phyloP scores from a whole-genome alignment of 2,888 invertebrate species.

The Yponomeuta sedellus region DNA sequence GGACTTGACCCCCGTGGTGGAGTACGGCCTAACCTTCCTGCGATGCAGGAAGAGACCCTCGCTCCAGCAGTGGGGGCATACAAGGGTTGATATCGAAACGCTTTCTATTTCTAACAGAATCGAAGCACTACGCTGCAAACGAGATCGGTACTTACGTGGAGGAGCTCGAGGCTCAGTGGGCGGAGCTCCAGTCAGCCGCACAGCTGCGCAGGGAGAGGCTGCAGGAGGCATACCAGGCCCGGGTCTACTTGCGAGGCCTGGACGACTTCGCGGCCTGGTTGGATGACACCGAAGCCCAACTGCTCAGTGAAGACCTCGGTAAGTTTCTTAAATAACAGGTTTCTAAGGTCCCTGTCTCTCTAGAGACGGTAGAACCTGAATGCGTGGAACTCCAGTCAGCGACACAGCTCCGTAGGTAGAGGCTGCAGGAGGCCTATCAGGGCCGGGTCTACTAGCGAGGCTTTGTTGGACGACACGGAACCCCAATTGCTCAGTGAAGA shows the following conservation, averaged over 20 bases:
- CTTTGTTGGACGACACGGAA: conserved; percentile 91
- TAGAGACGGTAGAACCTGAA: conserved; percentile 89
- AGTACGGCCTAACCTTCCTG: too few species aligned
- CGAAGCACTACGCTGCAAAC: conserved; percentile 90
- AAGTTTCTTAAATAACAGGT: conserved; percentile 14
- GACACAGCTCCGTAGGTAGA: conserved; percentile 67
- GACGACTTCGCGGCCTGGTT: conserved; percentile 97
- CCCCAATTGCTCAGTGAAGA: conserved; percentile 67
- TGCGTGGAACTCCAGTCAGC: conserved; percentile 90
- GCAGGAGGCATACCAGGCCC: conserved; percentile 93
- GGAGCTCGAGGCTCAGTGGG: conserved; percentile 91
- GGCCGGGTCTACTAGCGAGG: conserved; percentile 91
- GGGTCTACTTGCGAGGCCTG: conserved; percentile 89
- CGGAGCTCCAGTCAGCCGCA: conserved; percentile 86
- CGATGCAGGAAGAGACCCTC: too few species aligned
- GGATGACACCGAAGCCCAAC: conserved; percentile 81
- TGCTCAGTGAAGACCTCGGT: conserved; percentile 71
- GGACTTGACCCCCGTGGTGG: too few species aligned
- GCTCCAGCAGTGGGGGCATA: too few species aligned
- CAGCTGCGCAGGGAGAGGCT: conserved; percentile 89
- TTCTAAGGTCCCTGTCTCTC: conserved; percentile 83
- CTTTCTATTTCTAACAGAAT: conserved; percentile 53
- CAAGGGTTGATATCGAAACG: too few species aligned
- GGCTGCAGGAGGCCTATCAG: conserved; percentile 55
- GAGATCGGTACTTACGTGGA: conserved; percentile 90